phyloP scores from a whole-genome alignment of 2,113 vertebrate species.

The chimpanzee (Pan troglodytes) region NHGRI_mPanTro3-v2.1_pri NC_072404.2:82879001-82879500 shows the following conservation, averaged over 20 bases:
- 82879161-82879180: too few species aligned
- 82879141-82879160: too few species aligned
- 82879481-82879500: background rate
- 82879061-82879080: too few species aligned
- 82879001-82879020: too few species aligned
- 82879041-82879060: too few species aligned
- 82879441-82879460: background rate
- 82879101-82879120: too few species aligned
- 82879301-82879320: background rate
- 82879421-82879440: conserved; percentile 4
- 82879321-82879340: background rate
- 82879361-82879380: background rate
- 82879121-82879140: too few species aligned
- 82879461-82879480: background rate
- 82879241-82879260: background rate
- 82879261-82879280: background rate
- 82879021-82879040: too few species aligned
- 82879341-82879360: background rate
- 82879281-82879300: background rate
- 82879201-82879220: too few species aligned
- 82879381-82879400: background rate
- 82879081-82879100: too few species aligned
- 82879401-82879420: background rate
- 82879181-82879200: too few species aligned
- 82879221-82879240: too few species aligned